phyloP scores from a whole-genome alignment of 2,113 vertebrate genomes.

The Nipponia nippon region DNA sequence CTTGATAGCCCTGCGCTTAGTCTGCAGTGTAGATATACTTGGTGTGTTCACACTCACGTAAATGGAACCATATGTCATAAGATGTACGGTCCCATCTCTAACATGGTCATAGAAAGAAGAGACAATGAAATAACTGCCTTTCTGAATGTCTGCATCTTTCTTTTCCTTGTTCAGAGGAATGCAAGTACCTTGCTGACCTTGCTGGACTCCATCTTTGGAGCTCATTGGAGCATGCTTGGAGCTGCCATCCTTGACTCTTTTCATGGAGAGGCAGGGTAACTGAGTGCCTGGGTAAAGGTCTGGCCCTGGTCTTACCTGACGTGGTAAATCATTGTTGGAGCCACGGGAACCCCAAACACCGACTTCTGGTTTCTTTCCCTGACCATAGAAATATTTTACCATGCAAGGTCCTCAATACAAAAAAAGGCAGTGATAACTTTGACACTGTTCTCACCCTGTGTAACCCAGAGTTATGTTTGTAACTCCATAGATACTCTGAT shows the following conservation, averaged over 20 bases:
- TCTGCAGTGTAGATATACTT: neutral
- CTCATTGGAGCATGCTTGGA: neutral
- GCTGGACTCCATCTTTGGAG: neutral
- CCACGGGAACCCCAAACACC: neutral
- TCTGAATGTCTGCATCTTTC: neutral
- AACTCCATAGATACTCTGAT: neutral
- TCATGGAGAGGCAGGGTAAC: neutral
- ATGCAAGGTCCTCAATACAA: neutral
- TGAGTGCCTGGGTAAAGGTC: neutral
- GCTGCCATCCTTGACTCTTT: neutral
- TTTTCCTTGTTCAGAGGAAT: neutral
- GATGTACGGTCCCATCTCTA: rapidly evolving
- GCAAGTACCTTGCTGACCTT: neutral
- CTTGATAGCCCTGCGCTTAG: neutral
- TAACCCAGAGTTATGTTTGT: neutral
- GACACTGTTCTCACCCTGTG: neutral
- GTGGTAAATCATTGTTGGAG: neutral
- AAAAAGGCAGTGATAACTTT: neutral
- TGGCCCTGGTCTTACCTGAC: neutral
- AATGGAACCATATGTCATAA: neutral
- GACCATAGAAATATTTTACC: neutral
- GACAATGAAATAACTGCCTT: neutral
- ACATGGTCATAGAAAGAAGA: neutral
- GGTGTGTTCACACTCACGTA: rapidly evolving
- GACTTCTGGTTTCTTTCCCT: neutral